Conservation (phyloP, 2,888 invertebrate species). For the Drosophila planitibia region DNA sequence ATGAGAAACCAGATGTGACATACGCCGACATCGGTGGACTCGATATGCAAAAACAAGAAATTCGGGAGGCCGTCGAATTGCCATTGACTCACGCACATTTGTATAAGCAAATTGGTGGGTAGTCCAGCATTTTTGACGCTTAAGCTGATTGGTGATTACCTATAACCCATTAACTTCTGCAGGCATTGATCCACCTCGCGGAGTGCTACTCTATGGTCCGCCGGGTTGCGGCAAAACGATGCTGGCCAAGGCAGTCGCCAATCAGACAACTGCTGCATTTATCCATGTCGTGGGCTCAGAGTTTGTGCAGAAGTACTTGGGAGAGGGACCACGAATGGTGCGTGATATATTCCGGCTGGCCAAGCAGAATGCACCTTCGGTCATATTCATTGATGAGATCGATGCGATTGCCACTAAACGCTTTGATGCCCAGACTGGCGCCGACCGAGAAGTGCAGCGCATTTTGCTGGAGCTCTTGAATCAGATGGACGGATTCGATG, state of each 20-base stretch:
- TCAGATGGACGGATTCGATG: constrained; percentile 99
- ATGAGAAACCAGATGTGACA: constrained; percentile 98
- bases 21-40: constrained; percentile 99
- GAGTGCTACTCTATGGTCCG: constrained; percentile 99
- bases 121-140: fast-evolving
- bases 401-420: constrained; percentile 99
- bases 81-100: constrained; percentile 99
- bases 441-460: constrained; percentile 99
- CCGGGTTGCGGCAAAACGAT: constrained; percentile 99
- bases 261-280: constrained; percentile 99
- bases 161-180: neutral
- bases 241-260: constrained; percentile 99
- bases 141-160: neutral
- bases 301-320: constrained; percentile 99
- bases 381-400: constrained; percentile 99
- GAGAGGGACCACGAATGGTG: constrained; percentile 99
- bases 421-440: constrained; percentile 99
- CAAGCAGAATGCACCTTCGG: constrained; percentile 99
- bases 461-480: constrained; percentile 98
- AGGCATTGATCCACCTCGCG: constrained; percentile 97
- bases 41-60: constrained; percentile 99
- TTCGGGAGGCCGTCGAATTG: constrained; percentile 98
- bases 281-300: constrained; percentile 99
- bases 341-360: constrained; percentile 99
- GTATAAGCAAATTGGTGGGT: constrained; percentile 97